Conservation (phyloP, 2,797 vertebrate species). For the Hephaestus fuliginosus region DNA sequence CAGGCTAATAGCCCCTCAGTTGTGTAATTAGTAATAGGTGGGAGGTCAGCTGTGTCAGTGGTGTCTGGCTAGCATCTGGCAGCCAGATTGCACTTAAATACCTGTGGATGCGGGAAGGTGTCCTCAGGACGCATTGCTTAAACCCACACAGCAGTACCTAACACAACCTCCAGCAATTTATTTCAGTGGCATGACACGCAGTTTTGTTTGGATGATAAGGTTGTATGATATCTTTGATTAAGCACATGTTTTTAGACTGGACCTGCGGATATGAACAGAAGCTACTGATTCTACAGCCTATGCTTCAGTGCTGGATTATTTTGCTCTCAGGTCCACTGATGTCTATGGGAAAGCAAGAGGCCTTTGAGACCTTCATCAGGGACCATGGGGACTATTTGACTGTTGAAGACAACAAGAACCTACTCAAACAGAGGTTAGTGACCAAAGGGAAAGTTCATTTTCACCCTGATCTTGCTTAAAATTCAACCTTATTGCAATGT, state of each 20-base stretch:
- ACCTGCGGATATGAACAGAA: neutral
- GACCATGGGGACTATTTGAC: conserved; percentile 88
- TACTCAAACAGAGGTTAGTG: conserved; percentile 91
- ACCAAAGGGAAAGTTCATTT: neutral
- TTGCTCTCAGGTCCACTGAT: conserved; percentile 79
- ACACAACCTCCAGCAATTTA: conserved; percentile 25
- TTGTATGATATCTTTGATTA: conserved; percentile 6
- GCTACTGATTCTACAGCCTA: neutral
- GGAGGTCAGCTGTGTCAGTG: conserved; percentile 53
- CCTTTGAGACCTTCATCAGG: conserved; percentile 91
- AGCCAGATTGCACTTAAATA: conserved; percentile 62
- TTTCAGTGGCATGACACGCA: conserved; percentile 26
- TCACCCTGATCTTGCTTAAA: neutral
- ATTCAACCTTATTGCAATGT: neutral
- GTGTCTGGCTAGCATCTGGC: conserved; percentile 68
- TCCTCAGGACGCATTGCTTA: conserved; percentile 32
- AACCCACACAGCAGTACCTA: conserved; percentile 36
- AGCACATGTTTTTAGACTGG: neutral
- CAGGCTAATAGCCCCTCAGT: conserved; percentile 44
- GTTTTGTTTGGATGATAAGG: conserved; percentile 13
- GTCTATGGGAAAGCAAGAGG: conserved; percentile 91
- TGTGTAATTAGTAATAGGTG: conserved; percentile 55
- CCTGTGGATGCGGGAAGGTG: conserved; percentile 62
- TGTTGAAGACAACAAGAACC: conserved; percentile 90
- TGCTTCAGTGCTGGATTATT: conserved; percentile 10